phyloP scores from a whole-genome alignment of 2,797 vertebrate species.

The Allobates femoralis region DNA sequence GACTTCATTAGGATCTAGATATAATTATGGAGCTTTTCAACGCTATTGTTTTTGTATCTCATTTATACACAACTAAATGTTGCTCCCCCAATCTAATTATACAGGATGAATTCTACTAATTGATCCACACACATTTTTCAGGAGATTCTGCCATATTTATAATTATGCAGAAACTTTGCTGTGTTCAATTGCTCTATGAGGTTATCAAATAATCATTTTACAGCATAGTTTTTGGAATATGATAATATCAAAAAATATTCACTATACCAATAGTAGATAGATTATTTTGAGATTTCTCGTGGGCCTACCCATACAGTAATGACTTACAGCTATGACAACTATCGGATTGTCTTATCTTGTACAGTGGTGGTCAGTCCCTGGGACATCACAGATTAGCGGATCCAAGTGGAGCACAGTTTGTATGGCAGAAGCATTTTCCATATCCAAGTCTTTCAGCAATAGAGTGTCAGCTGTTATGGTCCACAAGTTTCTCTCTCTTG shows the following conservation, averaged over 20 bases:
- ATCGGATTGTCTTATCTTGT: too few relatives aligned
- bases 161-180: slow-evolving; percentile 34
- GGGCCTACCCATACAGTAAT: too few relatives aligned
- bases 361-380: too few relatives aligned
- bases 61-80: slow-evolving; percentile 64
- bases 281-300: too few relatives aligned
- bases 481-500: too few relatives aligned
- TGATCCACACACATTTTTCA: slow-evolving; percentile 35
- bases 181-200: background rate
- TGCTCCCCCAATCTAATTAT: slow-evolving; percentile 48
- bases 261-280: background rate
- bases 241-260: background rate
- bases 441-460: too few relatives aligned
- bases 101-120: slow-evolving; percentile 39
- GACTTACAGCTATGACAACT: too few relatives aligned
- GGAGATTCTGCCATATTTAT: slow-evolving; percentile 19
- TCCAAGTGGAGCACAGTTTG: too few relatives aligned
- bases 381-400: too few relatives aligned
- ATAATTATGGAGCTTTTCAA: slow-evolving; percentile 67
- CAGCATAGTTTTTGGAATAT: background rate
- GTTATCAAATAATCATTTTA: background rate
- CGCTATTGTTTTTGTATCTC: slow-evolving; percentile 65
- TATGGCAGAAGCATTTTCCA: too few relatives aligned
- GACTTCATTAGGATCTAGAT: slow-evolving; percentile 67
- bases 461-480: too few relatives aligned